Evolutionary conservation across 2,888 invertebrate genomes (phyloP).

Genomic region (Orthosia incerta): DNA sequence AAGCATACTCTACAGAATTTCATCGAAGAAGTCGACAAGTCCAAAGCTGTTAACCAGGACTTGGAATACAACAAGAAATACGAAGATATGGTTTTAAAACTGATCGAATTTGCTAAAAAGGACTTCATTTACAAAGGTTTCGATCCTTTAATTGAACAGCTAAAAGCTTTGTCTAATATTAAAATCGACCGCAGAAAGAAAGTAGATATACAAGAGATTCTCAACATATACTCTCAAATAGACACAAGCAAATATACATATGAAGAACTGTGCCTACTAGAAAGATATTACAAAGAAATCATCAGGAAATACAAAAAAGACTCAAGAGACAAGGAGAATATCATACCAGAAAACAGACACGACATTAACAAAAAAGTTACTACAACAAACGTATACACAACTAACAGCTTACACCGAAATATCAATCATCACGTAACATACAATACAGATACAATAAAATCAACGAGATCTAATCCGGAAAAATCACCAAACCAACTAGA

Average conservation of each 20-base stretch:
- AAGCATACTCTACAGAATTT: constrained; percentile 83
- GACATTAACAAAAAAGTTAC: constrained; percentile 77
- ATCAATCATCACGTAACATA: constrained; percentile 67
- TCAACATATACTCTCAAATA: constrained; percentile 85
- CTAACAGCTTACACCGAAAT: constrained; percentile 68
- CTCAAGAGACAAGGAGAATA: constrained; percentile 78
- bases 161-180: constrained; percentile 83
- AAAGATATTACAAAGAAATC: constrained; percentile 87
- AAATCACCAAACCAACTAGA: constrained; percentile 76
- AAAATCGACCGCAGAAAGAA: constrained; percentile 83
- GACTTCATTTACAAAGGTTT: constrained; percentile 89
- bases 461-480: constrained; percentile 71
- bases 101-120: constrained; percentile 87
- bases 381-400: constrained; percentile 73
- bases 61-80: constrained; percentile 87
- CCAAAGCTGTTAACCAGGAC: constrained; percentile 82
- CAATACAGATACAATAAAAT: constrained; percentile 74
- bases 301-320: constrained; percentile 83
- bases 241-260: constrained; percentile 86
- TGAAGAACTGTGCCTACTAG: constrained; percentile 86
- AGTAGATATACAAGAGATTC: constrained; percentile 82
- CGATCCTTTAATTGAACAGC: constrained; percentile 86
- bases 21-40: constrained; percentile 86
- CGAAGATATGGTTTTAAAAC: constrained; percentile 86
- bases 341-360: constrained; percentile 64